Evolutionary conservation across 1,140 invertebrate species (phyloP), one percentile per base, ranked within the genome.

Genomic region (Doryteuthis pealeii): DNA sequence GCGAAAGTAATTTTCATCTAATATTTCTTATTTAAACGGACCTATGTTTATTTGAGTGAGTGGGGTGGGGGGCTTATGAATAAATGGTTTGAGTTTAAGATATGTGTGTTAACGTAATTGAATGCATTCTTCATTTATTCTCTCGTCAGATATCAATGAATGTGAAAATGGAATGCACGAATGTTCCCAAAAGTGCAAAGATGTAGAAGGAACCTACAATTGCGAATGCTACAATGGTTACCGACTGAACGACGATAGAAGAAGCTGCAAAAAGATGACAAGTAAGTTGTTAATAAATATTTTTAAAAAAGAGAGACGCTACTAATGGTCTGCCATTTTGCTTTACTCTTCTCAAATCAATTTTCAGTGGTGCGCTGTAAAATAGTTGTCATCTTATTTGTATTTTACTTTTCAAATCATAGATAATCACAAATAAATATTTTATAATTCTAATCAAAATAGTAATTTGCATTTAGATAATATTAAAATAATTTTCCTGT

Each of bases 91-190:
- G 35, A 40, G 35, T 40, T 54, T 54, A 12, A 54, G 10, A 40
- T 40, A 14, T 54, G 12, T n/a, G n/a, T 14, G n/a, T n/a, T 54
- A 43, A 22, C 32, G 26, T 69, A 22, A n/a, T n/a, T 3, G 2
- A 22, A 43, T 54, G 22, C 6, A 62, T 26, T 26, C 28, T n/a
- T 62, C 22, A 14, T n/a, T 26, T 26, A 62, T 26, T 26, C 28
- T n/a, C 15, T 76, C 72, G 74, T 28, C 67, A 87, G 86, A 88
- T 75, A 76, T 87, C 8, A 82, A 88, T 71, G 87, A 88, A 76
- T 88, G 87, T 72, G 58, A 77, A 12, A 72, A 72, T 12, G 75
- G 78, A 18, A 81, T 81, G 49, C 80, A 80, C 35, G 77, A 76
- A 8, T 88, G 87, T 79, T 77, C 84, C 33, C 87, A 88, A 69